A percentile compares a stretch with the other conserved stretches of the same genome.
Conservation (phyloP, 2,888 invertebrate species). For the Thumatha senex region DNA sequence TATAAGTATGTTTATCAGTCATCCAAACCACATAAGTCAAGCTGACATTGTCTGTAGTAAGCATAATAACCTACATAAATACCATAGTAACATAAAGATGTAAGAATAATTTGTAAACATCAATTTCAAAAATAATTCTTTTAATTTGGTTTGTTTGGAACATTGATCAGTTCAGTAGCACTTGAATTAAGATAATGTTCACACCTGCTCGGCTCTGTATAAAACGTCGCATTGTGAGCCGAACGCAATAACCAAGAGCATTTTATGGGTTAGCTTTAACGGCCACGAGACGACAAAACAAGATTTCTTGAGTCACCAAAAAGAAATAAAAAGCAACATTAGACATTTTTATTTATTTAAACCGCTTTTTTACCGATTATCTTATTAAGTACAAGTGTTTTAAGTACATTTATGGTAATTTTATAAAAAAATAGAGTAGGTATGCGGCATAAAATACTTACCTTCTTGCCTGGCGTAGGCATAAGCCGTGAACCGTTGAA, state of each 20-base stretch:
- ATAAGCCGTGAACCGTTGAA: too few species aligned
- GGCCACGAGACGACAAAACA: slow-evolving; percentile 26
- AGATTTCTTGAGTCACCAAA: neutral
- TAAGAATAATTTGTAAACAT: too few species aligned
- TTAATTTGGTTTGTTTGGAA: slow-evolving; percentile 53
- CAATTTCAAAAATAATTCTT: slow-evolving; percentile 30
- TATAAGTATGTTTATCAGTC: too few species aligned
- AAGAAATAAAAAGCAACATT: neutral
- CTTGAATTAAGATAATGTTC: slow-evolving; percentile 81
- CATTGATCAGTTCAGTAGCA: slow-evolving; percentile 70
- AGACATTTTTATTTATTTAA: neutral
- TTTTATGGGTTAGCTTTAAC: slow-evolving; percentile 61
- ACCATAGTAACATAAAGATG: slow-evolving; percentile 19
- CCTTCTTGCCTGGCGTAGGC: too few species aligned
- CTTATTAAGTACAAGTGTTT: too few species aligned
- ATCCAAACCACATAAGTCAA: too few species aligned
- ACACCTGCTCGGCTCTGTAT: slow-evolving; percentile 73
- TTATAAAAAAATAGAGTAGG: too few species aligned
- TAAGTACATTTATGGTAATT: too few species aligned
- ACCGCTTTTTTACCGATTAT: neutral
- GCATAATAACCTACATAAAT: too few species aligned
- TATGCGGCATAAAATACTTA: too few species aligned
- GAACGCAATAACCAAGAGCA: slow-evolving; percentile 61
- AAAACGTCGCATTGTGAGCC: slow-evolving; percentile 70
- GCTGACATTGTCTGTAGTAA: too few species aligned